phyloP scores from a whole-genome alignment of 2,888 invertebrate genomes.

The Nineta flava region DNA sequence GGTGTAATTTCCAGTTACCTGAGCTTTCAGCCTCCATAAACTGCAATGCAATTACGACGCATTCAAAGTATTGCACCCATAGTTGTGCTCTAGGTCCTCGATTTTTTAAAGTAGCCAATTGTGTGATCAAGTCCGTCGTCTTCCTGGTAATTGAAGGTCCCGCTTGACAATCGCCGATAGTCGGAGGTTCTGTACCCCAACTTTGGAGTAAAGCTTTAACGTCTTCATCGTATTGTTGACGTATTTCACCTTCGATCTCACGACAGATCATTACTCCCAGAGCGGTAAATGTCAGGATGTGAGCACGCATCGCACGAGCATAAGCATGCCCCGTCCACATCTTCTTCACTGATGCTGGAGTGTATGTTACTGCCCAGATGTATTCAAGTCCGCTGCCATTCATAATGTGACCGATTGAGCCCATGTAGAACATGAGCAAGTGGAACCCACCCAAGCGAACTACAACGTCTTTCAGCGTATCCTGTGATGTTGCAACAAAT shows the following conservation, averaged over 20 bases:
- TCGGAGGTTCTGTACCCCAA: background rate
- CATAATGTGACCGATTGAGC: background rate
- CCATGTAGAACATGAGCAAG: background rate
- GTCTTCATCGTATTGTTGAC: background rate
- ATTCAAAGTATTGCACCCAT: background rate
- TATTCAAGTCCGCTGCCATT: background rate
- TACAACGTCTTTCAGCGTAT: background rate
- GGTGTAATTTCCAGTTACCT: slow-evolving; percentile 1
- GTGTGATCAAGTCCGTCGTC: background rate
- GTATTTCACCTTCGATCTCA: background rate
- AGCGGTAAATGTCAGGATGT: background rate
- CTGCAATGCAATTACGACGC: background rate
- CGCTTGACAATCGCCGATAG: background rate
- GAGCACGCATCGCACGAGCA: background rate
- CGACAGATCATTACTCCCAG: background rate
- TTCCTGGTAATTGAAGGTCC: background rate
- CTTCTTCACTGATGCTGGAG: background rate
- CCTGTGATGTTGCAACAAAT: background rate
- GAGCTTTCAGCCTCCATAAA: background rate
- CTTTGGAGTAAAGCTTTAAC: background rate
- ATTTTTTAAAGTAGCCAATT: background rate
- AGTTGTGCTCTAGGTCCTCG: background rate
- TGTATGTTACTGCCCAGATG: background rate
- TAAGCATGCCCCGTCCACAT: background rate
- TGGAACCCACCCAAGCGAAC: background rate